phyloP scores from a whole-genome alignment of 2,797 vertebrate species.

The Acanthiza pusilla region DNA sequence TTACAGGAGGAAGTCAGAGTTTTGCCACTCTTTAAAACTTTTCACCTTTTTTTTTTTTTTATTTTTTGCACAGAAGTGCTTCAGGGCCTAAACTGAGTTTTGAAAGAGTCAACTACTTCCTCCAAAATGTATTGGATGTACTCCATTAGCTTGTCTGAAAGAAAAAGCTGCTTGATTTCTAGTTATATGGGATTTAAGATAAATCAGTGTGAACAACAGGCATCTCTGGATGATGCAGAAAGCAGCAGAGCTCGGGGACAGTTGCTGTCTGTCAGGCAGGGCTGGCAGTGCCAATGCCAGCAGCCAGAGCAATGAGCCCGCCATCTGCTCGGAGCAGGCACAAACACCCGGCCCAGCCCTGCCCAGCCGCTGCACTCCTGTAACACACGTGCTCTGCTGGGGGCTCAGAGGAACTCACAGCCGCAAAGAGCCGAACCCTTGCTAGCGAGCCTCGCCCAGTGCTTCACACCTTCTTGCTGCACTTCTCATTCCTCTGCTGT shows the following conservation, averaged over 20 bases:
- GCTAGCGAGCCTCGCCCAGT: not conserved
- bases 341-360: not conserved
- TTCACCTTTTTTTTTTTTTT: not conserved
- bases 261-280: rapidly evolving
- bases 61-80: not conserved
- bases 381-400: not conserved
- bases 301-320: not conserved
- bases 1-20: not conserved
- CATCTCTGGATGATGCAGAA: rapidly evolving
- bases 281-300: not conserved
- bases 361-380: not conserved
- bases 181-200: not conserved
- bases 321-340: not conserved
- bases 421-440: not conserved
- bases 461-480: not conserved
- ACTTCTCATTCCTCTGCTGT: not conserved
- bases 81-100: not conserved
- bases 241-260: not conserved
- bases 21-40: not conserved
- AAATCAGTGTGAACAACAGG: not conserved
- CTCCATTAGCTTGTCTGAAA: not conserved
- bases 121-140: not conserved
- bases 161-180: not conserved
- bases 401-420: not conserved
- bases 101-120: not conserved